These are phyloP conservation scores for Aphaenogaster floridana DNA, from an alignment of 1,140 invertebrate genomes.

Conservation along the genomic window DNA sequence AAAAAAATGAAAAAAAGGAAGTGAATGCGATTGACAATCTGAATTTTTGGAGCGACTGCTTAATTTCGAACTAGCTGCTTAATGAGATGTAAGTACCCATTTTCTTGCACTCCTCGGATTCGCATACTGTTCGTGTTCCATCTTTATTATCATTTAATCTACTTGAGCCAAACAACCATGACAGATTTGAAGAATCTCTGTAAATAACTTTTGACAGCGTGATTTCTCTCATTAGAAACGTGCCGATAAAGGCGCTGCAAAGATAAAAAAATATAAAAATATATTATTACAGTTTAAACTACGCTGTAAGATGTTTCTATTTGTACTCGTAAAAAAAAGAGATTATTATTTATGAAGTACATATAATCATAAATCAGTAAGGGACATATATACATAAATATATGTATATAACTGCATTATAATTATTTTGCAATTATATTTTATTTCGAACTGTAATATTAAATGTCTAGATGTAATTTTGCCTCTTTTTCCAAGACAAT, in stretches of 20 bases:
- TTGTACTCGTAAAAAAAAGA: not conserved
- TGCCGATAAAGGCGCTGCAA: conserved; percentile 48
- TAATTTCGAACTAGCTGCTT: not conserved
- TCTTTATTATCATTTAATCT: not conserved
- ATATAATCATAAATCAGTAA: too few relatives aligned
- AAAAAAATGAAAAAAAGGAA: not conserved
- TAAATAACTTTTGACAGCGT: not conserved
- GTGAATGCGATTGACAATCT: not conserved
- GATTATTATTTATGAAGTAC: not conserved
- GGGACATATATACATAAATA: too few relatives aligned
- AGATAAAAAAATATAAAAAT: not conserved
- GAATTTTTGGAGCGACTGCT: not conserved
- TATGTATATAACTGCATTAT: too few relatives aligned
- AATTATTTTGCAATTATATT: too few relatives aligned
- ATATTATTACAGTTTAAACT: not conserved
- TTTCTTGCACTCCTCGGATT: conserved; percentile 38
- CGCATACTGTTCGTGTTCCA: conserved; percentile 1
- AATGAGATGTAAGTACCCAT: conserved; percentile 48
- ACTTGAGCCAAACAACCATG: not conserved
- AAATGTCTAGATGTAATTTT: too few relatives aligned
- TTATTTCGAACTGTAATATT: too few relatives aligned
- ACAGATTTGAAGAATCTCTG: not conserved
- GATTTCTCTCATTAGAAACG: not conserved
- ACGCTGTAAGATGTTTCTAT: not conserved
- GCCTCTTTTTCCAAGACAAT: too few relatives aligned